Evolutionary conservation across 2,113 vertebrate species (phyloP), one percentile per base, ranked within the genome.

Genomic region (Rhodinocichla rosea): DNA sequence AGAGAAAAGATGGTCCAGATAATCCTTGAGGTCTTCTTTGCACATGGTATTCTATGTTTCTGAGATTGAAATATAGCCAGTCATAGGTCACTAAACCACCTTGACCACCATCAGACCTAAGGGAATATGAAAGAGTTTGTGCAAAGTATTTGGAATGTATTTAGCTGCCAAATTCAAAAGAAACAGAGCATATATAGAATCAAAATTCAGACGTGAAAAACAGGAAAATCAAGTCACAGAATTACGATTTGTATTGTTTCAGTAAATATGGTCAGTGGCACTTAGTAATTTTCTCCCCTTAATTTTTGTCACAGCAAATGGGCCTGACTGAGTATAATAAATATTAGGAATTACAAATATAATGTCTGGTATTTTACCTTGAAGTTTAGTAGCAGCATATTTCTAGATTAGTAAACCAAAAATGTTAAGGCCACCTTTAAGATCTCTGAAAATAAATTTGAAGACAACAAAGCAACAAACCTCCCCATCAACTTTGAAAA

Each of bases 341-440:
- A 42, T 45, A 69, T 15, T 64, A 74, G 13, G 63, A 85, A 57
- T 37, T 35, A 10, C 6, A 11, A 56, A 9, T 23, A 9, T 27
- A 49, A 47, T 7, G 4, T 19, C 19, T 60, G 23, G 44, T 45
- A n/a, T 40, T 88, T 87, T 35, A 68, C 10, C 10, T 87, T 71
- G 47, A 78, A n/a, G 7, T 56, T 82, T 32, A 50, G 6, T 3
- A 42, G 50, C 2, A n/a, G 2, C 0, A 0, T n/a, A 65, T 42
- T 82, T 85, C 45, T 39, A 71, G 26, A 81, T 50, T 17, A 76
- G 15, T 32, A 83, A 79, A 73, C 9, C 1, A 64, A 76, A 50
- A 16, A 9, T 89, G 85, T 86, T 28, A 86, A 63, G 21, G 17
- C 16, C 32, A 26, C 14, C 2, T 37, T 42, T 45, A 76, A 71